Conservation (phyloP, 2,113 vertebrate species). For the Perca schrenkii region DNA sequence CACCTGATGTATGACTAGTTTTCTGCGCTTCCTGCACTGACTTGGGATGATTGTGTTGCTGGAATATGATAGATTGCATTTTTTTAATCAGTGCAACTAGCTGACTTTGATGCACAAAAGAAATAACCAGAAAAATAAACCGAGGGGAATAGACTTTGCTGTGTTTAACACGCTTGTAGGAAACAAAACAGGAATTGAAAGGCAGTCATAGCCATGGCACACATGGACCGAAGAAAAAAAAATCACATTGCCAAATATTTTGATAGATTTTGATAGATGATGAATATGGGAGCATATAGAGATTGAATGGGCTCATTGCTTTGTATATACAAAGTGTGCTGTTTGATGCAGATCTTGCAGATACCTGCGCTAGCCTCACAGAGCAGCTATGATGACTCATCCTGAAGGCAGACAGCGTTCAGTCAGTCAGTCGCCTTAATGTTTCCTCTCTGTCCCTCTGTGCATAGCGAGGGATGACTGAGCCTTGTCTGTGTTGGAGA, state of each 20-base stretch:
- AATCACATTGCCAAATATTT: slow-evolving; percentile 65
- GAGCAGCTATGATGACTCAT: slow-evolving; percentile 74
- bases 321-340: slow-evolving; percentile 33
- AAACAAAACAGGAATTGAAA: neutral
- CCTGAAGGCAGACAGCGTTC: slow-evolving; percentile 74
- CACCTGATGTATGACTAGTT: slow-evolving; percentile 21
- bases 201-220: neutral
- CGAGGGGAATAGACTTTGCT: slow-evolving; percentile 24
- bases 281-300: neutral
- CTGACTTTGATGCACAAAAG: slow-evolving; percentile 9
- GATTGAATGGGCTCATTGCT: slow-evolving; percentile 15
- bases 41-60: slow-evolving; percentile 25
- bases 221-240: neutral
- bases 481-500: slow-evolving; percentile 76
- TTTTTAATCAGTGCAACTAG: slow-evolving; percentile 25
- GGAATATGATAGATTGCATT: slow-evolving; percentile 24
- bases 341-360: slow-evolving; percentile 43
- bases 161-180: slow-evolving; percentile 9
- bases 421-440: slow-evolving; percentile 78
- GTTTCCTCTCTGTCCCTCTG: slow-evolving; percentile 74
- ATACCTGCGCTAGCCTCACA: slow-evolving; percentile 48
- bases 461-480: slow-evolving; percentile 74
- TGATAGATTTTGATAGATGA: slow-evolving; percentile 33
- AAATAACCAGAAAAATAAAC: neutral
- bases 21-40: slow-evolving; percentile 36